Evolutionary conservation across 1,140 invertebrate species (phyloP).

Genomic region (Bombus cullumanus): DNA sequence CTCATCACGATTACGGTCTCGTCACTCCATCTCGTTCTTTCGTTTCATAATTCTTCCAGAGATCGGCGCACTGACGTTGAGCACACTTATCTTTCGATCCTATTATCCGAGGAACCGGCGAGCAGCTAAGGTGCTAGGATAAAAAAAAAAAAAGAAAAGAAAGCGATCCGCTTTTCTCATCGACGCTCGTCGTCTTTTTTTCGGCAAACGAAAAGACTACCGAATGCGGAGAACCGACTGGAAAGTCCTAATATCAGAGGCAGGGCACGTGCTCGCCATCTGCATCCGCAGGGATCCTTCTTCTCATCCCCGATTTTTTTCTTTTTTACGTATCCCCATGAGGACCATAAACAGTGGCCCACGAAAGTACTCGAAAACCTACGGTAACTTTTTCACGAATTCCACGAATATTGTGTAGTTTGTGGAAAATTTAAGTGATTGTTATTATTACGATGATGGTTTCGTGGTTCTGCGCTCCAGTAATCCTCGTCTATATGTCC

Average conservation of each 20-base stretch:
- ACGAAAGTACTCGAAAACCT: not conserved
- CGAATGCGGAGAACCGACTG: not conserved
- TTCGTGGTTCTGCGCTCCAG: too few species aligned
- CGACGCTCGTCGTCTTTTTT: not conserved
- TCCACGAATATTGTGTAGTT: not conserved
- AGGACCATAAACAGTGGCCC: constrained; percentile 13
- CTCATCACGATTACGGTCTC: too few species aligned
- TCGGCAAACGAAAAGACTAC: not conserved
- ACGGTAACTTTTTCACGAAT: not conserved
- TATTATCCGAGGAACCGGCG: constrained; percentile 10
- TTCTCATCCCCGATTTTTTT: not conserved
- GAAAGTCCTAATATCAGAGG: constrained; percentile 29
- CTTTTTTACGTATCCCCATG: not conserved
- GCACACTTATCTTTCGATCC: constrained; percentile 25
- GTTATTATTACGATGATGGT: too few species aligned
- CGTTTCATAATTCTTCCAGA: not conserved
- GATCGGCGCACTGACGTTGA: constrained; percentile 3
- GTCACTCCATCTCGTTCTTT: too few species aligned
- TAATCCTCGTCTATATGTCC: too few species aligned
- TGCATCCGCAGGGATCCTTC: constrained; percentile 49
- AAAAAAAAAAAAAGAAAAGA: not conserved
- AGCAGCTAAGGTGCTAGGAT: not conserved
- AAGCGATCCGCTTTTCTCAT: constrained; percentile 4
- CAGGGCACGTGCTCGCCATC: constrained; percentile 62
- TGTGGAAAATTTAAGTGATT: not conserved